A percentile compares a stretch with the other conserved stretches of the same genome.
phyloP scores from a whole-genome alignment of 2,888 invertebrate genomes.

The Pediacus dermestoides region DNA sequence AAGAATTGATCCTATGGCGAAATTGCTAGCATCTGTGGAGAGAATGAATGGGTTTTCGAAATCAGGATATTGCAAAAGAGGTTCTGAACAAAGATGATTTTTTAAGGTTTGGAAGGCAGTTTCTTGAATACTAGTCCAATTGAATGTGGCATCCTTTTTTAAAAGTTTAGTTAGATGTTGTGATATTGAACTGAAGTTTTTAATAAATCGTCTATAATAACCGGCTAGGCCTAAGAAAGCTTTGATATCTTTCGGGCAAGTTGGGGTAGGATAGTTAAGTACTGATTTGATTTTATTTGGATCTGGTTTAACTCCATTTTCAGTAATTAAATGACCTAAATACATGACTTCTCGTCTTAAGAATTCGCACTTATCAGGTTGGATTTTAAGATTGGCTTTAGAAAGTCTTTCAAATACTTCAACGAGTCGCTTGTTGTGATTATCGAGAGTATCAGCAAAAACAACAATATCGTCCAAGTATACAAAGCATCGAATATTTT shows the following conservation, averaged over 20 bases:
- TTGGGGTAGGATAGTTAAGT: constrained; percentile 18
- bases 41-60: constrained; percentile 33
- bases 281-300: constrained; percentile 18
- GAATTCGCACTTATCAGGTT: no score
- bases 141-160: constrained; percentile 16
- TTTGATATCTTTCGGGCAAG: constrained; percentile 22
- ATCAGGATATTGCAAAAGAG: no score
- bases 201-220: constrained; percentile 21
- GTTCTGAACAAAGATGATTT: no score
- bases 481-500: constrained; percentile 33
- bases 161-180: constrained; percentile 22
- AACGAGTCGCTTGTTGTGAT: constrained; percentile 26
- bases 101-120: constrained; percentile 24
- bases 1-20: constrained; percentile 34
- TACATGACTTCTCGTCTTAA: no score
- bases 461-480: constrained; percentile 43
- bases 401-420: constrained; percentile 29
- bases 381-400: no score
- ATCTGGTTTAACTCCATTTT: no score
- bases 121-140: constrained; percentile 19
- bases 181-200: constrained; percentile 21
- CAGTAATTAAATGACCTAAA: no score
- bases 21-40: constrained; percentile 40
- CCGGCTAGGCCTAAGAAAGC: constrained; percentile 23
- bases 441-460: constrained; percentile 24